Percentiles rank a stretch among this genome's conserved stretches.
Evolutionary conservation across 2,113 vertebrate genomes (phyloP).

Genomic region (Abramis brama): DNA sequence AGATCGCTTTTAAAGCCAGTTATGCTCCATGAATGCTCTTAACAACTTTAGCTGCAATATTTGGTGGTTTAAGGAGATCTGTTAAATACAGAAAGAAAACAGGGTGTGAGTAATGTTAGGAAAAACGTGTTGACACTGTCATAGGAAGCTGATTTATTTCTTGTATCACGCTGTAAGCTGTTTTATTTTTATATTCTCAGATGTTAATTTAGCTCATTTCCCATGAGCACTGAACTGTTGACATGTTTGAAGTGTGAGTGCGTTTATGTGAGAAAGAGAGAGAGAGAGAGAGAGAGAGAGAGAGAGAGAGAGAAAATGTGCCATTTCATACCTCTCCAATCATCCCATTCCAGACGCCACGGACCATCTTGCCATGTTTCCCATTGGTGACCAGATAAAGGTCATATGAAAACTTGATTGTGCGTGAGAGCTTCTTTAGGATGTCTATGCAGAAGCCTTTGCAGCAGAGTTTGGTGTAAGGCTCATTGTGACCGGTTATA

Average conservation of each 20-base stretch:
- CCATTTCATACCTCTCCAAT: slow-evolving; percentile 86
- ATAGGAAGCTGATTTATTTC: slow-evolving; percentile 25
- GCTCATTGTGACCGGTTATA: slow-evolving; percentile 73
- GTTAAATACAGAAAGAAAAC: slow-evolving; percentile 34
- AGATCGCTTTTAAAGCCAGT: slow-evolving; percentile 51
- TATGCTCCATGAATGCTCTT: slow-evolving; percentile 51
- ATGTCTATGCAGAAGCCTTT: slow-evolving; percentile 99
- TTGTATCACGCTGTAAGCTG: slow-evolving; percentile 18
- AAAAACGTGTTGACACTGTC: slow-evolving; percentile 24
- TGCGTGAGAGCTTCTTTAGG: slow-evolving; percentile 93
- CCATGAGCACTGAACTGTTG: slow-evolving; percentile 29
- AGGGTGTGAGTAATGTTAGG: slow-evolving; percentile 22
- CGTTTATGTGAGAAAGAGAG: slow-evolving; percentile 22
- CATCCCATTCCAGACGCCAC: slow-evolving; percentile 97
- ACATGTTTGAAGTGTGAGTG: slow-evolving; percentile 38
- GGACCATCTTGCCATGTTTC: slow-evolving; percentile 93
- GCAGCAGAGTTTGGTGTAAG: slow-evolving; percentile 96
- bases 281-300: neutral
- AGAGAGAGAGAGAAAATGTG: slow-evolving; percentile 14
- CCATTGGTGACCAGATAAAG: slow-evolving; percentile 98
- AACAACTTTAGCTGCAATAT: slow-evolving; percentile 49
- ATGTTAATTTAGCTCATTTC: slow-evolving; percentile 44
- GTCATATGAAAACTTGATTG: slow-evolving; percentile 95
- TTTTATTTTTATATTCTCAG: slow-evolving; percentile 47
- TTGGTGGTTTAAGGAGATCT: slow-evolving; percentile 45